phyloP scores from a whole-genome alignment of 2,888 invertebrate genomes.

The Aleiodes alternator region DNA sequence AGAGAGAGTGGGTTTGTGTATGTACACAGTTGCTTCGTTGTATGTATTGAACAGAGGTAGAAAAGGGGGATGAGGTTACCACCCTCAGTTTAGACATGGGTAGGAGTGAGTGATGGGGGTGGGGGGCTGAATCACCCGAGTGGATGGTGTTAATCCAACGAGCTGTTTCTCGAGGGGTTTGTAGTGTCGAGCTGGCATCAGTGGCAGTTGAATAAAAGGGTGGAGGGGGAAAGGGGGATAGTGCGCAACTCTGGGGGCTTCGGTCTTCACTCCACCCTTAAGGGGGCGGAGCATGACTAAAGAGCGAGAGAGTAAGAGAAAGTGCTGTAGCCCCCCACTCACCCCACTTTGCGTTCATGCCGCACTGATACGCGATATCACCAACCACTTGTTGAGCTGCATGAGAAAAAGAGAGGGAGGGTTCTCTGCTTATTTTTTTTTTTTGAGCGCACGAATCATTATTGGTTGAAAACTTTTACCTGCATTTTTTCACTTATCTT shows the following conservation, averaged over 20 bases:
- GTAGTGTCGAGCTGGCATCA: constrained; percentile 43
- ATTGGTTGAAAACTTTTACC: constrained; percentile 38
- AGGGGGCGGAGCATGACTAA: constrained; percentile 72
- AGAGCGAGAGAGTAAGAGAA: constrained; percentile 50
- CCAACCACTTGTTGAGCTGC: constrained; percentile 70
- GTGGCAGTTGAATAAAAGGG: constrained; percentile 37
- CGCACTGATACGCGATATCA: constrained; percentile 72
- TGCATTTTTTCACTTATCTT: constrained; percentile 31
- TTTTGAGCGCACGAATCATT: constrained; percentile 65
- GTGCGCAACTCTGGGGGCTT: constrained; percentile 59
- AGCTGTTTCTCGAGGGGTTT: constrained; percentile 54
- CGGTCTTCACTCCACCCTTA: constrained; percentile 69
- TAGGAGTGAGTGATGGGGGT: neutral
- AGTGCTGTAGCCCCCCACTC: constrained; percentile 55
- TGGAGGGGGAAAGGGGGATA: constrained; percentile 49
- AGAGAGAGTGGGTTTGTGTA: constrained; percentile 13
- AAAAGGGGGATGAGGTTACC: constrained; percentile 11
- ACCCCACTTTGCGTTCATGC: constrained; percentile 57
- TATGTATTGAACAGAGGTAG: constrained; percentile 11
- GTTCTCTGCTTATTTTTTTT: constrained; percentile 55
- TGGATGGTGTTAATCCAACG: constrained; percentile 56
- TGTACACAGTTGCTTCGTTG: constrained; percentile 27
- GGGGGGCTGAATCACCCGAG: constrained; percentile 41
- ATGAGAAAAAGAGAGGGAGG: constrained; percentile 6
- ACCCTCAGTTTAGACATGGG: constrained; percentile 10